phyloP scores from a whole-genome alignment of 1,140 invertebrate genomes.

The Zelostemma sp. region DNA sequence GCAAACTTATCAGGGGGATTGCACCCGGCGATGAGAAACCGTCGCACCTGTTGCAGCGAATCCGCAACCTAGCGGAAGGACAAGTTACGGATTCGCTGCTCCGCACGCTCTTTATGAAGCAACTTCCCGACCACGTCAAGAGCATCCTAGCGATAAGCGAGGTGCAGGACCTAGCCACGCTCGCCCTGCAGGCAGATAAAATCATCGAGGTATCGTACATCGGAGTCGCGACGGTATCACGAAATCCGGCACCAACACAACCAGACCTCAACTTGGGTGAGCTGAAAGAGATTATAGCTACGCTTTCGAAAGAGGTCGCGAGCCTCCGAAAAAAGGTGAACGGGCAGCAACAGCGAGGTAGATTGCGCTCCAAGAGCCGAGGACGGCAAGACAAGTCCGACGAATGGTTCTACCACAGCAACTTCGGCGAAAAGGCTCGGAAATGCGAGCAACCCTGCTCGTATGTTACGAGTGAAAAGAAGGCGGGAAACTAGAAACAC shows the following conservation, averaged over 20 bases:
- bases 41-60: too few species aligned
- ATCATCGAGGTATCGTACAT: background rate
- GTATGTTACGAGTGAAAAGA: too few species aligned
- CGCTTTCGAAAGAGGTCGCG: too few species aligned
- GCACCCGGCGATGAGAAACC: too few species aligned
- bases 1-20: too few species aligned
- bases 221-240: background rate
- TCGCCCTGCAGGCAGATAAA: background rate
- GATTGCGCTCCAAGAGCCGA: background rate
- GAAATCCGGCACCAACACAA: background rate
- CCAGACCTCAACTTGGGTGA: too few species aligned
- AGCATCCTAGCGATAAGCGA: background rate
- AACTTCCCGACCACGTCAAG: background rate
- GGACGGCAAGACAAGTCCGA: background rate
- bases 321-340: too few species aligned
- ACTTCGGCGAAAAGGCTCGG: background rate
- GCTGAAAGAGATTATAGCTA: too few species aligned
- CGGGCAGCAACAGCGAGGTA: too few species aligned
- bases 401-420: background rate
- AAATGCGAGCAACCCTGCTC: background rate
- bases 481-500: background rate
- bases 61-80: too few species aligned
- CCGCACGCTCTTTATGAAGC: background rate
- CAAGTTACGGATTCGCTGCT: background rate
- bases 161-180: background rate